Evolutionary conservation across 2,888 invertebrate species (phyloP).

Genomic region (Urechis unicinctus): DNA sequence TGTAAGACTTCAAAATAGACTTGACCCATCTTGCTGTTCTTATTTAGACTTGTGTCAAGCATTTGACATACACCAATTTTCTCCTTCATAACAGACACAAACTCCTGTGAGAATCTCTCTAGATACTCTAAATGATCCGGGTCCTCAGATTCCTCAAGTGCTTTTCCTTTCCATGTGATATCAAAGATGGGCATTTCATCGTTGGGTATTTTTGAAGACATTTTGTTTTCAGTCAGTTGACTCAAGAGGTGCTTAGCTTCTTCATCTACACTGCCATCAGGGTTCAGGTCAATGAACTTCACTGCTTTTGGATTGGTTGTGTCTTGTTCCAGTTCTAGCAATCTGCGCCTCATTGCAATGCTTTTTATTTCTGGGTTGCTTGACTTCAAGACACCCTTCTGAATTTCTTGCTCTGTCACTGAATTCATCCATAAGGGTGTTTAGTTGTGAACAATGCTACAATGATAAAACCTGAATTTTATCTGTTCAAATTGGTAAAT

Average conservation of each 20-base stretch:
- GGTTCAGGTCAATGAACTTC: slow-evolving; percentile 9
- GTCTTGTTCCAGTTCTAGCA: background rate
- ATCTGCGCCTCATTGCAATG: background rate
- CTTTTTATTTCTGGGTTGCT: background rate
- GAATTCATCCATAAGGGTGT: too few relatives aligned
- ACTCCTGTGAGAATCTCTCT: slow-evolving; percentile 13
- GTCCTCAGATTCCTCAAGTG: slow-evolving; percentile 13
- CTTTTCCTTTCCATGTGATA: slow-evolving; percentile 9
- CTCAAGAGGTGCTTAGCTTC: slow-evolving; percentile 2
- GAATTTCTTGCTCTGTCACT: slow-evolving; percentile 19
- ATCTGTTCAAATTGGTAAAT: too few relatives aligned
- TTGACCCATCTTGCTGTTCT: background rate
- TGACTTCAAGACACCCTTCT: slow-evolving; percentile 8
- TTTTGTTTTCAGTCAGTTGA: slow-evolving; percentile 5
- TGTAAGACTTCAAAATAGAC: slow-evolving; percentile 18
- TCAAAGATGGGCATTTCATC: slow-evolving; percentile 7
- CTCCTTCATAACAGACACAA: slow-evolving; percentile 12
- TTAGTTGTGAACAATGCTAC: too few relatives aligned
- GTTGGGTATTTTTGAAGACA: slow-evolving; percentile 1
- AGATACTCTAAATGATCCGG: slow-evolving; percentile 12
- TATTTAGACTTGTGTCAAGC: background rate
- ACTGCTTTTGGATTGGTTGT: background rate
- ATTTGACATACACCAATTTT: background rate
- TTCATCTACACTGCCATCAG: slow-evolving; percentile 3
- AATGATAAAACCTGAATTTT: background rate